Conservation (phyloP, 2,888 invertebrate genomes). For the Drosophila bunnanda region DNA sequence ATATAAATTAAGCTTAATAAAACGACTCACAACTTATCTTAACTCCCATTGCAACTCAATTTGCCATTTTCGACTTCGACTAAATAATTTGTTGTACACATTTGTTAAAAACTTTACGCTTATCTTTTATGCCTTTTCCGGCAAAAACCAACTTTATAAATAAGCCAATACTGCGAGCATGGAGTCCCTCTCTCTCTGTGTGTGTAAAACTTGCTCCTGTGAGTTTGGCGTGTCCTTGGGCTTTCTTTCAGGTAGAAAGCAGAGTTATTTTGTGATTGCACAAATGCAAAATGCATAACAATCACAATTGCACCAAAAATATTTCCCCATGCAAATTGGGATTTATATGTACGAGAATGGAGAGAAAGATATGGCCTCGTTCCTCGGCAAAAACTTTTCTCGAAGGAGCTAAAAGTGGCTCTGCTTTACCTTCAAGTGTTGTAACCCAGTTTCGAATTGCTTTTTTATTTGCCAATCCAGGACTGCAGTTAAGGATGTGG, state of each 20-base stretch:
- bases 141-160: slow-evolving; percentile 53
- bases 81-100: slow-evolving; percentile 61
- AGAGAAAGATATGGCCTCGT: slow-evolving; percentile 47
- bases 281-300: slow-evolving; percentile 75
- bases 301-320: slow-evolving; percentile 74
- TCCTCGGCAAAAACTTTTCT: slow-evolving; percentile 32
- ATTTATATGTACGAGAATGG: slow-evolving; percentile 58
- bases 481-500: slow-evolving; percentile 44
- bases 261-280: slow-evolving; percentile 62
- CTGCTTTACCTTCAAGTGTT: slow-evolving; percentile 34
- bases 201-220: slow-evolving; percentile 60
- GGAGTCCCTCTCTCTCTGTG: neutral
- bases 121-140: slow-evolving; percentile 53
- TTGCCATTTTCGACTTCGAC: slow-evolving; percentile 36
- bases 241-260: slow-evolving; percentile 29
- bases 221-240: slow-evolving; percentile 60
- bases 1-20: neutral
- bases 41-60: slow-evolving; percentile 43
- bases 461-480: slow-evolving; percentile 70
- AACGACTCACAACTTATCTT: neutral
- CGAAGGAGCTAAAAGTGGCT: slow-evolving; percentile 11
- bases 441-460: slow-evolving; percentile 74
- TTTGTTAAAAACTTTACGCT: slow-evolving; percentile 65
- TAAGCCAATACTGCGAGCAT: slow-evolving; percentile 24
- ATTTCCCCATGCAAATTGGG: slow-evolving; percentile 71